Percentiles rank a stretch among this genome's conserved stretches.
Evolutionary conservation across 2,113 vertebrate species (phyloP).

Genomic region (Petrocephalus microphthalmus): DNA sequence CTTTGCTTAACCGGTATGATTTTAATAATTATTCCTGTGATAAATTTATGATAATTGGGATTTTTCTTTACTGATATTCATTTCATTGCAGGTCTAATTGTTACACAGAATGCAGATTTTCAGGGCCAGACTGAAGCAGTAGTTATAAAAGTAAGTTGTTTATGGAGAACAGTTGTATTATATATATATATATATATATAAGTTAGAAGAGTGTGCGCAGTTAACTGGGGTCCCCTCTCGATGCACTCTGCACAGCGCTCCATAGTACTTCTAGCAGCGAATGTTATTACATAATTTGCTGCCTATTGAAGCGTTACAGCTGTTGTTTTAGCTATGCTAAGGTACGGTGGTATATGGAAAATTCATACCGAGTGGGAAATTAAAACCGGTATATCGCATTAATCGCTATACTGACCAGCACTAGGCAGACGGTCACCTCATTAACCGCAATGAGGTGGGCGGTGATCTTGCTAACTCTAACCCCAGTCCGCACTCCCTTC

Average conservation of each 20-base stretch:
- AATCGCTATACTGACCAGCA: background rate
- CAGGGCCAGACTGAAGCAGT: background rate
- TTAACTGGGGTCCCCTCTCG: background rate
- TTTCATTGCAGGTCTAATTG: background rate
- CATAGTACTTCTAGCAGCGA: background rate
- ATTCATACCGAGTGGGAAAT: background rate
- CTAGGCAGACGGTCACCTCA: background rate
- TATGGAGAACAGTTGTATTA: background rate
- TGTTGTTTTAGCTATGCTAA: background rate
- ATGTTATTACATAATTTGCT: background rate
- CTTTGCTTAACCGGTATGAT: background rate
- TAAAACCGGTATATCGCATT: background rate
- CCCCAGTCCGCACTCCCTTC: background rate
- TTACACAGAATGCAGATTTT: background rate
- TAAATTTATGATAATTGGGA: background rate
- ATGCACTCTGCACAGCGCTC: background rate
- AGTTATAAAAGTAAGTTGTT: background rate
- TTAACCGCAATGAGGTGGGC: no score
- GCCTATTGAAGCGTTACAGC: background rate
- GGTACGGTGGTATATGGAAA: background rate
- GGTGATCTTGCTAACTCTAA: background rate
- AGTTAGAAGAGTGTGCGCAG: background rate
- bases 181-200: no score
- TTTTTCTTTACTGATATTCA: background rate
- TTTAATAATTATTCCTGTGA: background rate